A percentile compares a stretch with the other conserved stretches of the same genome.
phyloP scores from a whole-genome alignment of 2,888 invertebrate species.

The Uloborus plumipes region DNA sequence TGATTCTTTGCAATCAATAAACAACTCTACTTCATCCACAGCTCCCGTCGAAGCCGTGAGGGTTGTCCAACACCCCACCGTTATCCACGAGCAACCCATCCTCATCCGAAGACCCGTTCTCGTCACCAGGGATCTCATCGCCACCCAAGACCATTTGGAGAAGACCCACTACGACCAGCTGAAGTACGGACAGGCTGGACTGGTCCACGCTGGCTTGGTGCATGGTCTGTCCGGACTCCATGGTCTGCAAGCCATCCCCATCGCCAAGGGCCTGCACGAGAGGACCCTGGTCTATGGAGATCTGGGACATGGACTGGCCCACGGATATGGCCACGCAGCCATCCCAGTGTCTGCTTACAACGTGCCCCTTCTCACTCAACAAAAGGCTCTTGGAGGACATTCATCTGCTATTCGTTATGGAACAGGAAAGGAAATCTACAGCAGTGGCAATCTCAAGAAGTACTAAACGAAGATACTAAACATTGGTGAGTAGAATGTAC shows the following conservation, averaged over 20 bases:
- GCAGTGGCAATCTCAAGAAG: not conserved
- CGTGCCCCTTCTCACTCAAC: not conserved
- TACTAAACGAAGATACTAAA: too few relatives aligned
- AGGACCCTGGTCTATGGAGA: constrained; percentile 25
- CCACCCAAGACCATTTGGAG: constrained; percentile 47
- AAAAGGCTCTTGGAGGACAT: not conserved
- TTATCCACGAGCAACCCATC: constrained; percentile 30
- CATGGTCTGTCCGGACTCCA: not conserved
- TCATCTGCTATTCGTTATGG: not conserved
- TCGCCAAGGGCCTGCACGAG: constrained; percentile 22
- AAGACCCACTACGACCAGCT: constrained; percentile 24
- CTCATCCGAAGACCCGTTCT: constrained; percentile 42
- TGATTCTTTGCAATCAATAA: too few relatives aligned
- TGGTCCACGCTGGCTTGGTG: not conserved
- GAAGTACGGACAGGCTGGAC: not conserved
- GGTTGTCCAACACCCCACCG: constrained; percentile 25
- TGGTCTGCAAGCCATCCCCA: not conserved
- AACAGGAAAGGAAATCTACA: not conserved
- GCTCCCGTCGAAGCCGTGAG: constrained; percentile 18
- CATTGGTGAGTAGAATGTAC: too few relatives aligned
- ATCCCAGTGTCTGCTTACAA: constrained; percentile 7
- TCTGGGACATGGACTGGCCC: not conserved
- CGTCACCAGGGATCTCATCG: constrained; percentile 37
- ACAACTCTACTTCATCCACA: not conserved
- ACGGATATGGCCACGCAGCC: not conserved